A percentile compares a stretch with the other conserved stretches of the same genome.
phyloP scores from a whole-genome alignment of 2,113 vertebrate species.

The Arvicanthis niloticus region DNA sequence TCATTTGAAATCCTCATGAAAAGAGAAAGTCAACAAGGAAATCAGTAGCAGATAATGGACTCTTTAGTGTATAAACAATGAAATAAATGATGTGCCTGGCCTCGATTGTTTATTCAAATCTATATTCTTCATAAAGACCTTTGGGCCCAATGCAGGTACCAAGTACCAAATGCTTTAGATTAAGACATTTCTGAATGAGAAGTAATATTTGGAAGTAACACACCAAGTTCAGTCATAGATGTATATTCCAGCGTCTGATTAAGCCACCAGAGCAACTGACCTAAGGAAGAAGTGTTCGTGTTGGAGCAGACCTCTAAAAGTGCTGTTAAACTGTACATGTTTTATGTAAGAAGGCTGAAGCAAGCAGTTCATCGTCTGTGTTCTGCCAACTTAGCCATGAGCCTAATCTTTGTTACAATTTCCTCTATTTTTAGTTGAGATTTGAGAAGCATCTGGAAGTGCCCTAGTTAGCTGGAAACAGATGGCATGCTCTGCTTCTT shows the following conservation, averaged over 20 bases:
- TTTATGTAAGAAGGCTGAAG: slow-evolving; percentile 23
- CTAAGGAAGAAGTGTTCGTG: not conserved
- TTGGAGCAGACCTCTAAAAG: not conserved
- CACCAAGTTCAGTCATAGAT: not conserved
- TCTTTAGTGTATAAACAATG: not conserved
- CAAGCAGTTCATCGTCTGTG: not conserved
- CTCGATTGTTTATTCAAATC: not conserved
- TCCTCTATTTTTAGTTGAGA: slow-evolving; percentile 61
- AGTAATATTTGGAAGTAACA: not conserved
- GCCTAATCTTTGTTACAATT: slow-evolving; percentile 52
- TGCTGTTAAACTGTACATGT: not conserved
- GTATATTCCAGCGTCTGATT: not conserved
- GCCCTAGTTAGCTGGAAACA: slow-evolving; percentile 55
- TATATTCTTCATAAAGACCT: not conserved
- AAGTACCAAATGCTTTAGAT: not conserved
- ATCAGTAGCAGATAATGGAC: not conserved
- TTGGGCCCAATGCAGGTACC: not conserved
- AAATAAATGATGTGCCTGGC: not conserved
- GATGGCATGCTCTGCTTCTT: slow-evolving; percentile 25
- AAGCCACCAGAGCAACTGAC: not conserved
- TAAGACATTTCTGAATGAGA: not conserved
- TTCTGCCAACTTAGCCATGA: slow-evolving; percentile 35
- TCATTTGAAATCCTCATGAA: not conserved
- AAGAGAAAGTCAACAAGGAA: not conserved
- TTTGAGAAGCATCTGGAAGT: slow-evolving; percentile 57